Evolutionary conservation across 2,113 vertebrate genomes (phyloP).

Genomic region (Barbus barbus): DNA sequence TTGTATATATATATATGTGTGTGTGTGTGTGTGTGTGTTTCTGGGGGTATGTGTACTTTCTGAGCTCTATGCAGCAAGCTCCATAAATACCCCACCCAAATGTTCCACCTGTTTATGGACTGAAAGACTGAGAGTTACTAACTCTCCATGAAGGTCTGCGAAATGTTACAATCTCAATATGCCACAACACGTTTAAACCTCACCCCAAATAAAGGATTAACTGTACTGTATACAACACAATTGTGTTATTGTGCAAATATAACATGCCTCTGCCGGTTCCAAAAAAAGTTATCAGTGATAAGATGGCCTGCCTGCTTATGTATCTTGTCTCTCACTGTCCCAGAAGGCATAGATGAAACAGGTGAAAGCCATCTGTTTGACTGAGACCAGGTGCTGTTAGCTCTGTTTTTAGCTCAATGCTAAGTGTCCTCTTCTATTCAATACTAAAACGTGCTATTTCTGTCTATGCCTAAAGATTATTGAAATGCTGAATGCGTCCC

Average conservation of each 20-base stretch:
- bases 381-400: constrained; percentile 67
- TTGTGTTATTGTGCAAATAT: constrained; percentile 34
- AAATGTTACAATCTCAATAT: constrained; percentile 10
- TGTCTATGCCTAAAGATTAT: constrained; percentile 14
- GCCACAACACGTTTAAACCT: constrained; percentile 38
- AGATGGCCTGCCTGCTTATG: not conserved
- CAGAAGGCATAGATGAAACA: constrained; percentile 52
- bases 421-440: constrained; percentile 65
- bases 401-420: constrained; percentile 55
- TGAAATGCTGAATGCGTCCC: not conserved
- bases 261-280: constrained; percentile 27
- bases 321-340: constrained; percentile 4
- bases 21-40: not conserved
- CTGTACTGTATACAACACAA: constrained; percentile 25
- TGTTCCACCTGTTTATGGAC: constrained; percentile 38
- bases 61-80: constrained; percentile 48
- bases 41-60: not conserved
- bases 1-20: not conserved
- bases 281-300: not conserved
- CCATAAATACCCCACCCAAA: constrained; percentile 65
- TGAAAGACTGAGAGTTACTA: constrained; percentile 21
- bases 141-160: not conserved
- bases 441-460: constrained; percentile 61
- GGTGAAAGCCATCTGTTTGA: constrained; percentile 65
- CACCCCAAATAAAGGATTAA: constrained; percentile 44